These are phyloP conservation scores for Pachyseris speciosa DNA, from an alignment of 64 coral and sea anemone genomes.

Conservation along the genomic window DNA sequence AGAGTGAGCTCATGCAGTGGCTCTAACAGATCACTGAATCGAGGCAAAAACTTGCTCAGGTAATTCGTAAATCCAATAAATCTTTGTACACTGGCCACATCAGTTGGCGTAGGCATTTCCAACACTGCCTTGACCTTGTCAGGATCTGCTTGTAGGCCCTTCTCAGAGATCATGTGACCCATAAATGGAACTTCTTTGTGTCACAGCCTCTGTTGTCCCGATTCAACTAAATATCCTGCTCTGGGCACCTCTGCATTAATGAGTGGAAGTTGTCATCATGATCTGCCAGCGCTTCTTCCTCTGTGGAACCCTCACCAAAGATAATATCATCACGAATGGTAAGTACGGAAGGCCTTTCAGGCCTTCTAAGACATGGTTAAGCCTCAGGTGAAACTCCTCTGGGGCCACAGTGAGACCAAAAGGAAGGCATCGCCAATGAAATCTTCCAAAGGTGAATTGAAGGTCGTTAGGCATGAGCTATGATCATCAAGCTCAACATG, in stretches of 20 bases:
- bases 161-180: neutral
- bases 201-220: neutral
- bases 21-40: constrained; percentile 4
- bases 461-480: neutral
- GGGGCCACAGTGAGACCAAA: neutral
- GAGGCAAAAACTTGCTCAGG: no score
- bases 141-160: no score
- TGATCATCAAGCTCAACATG: neutral
- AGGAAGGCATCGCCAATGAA: neutral
- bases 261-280: neutral
- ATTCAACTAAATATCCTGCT: neutral
- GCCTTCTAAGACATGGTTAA: neutral
- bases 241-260: neutral
- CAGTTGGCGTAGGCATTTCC: no score
- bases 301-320: neutral
- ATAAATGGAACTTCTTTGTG: neutral
- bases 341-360: neutral
- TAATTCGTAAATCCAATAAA: no score
- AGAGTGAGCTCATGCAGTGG: neutral
- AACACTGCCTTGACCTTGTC: no score
- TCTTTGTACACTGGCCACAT: no score
- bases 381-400: neutral
- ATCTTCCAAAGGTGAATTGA: constrained; percentile 1
- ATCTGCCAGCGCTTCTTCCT: neutral
- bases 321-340: constrained; percentile 25